phyloP scores from a whole-genome alignment of 2,888 invertebrate species.

The Melikaiella ostensackeni region DNA sequence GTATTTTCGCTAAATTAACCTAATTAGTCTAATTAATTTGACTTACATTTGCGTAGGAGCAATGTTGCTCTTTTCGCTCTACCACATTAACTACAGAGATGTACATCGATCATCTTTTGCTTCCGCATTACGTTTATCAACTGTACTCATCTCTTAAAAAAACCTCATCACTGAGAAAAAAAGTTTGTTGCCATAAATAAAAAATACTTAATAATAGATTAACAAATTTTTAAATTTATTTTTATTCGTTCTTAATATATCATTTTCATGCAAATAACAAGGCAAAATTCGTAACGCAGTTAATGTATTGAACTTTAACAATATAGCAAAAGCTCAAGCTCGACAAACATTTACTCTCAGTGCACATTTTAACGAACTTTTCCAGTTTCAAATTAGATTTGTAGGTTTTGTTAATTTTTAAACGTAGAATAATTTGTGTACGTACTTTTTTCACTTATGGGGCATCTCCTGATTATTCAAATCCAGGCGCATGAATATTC shows the following conservation, averaged over 20 bases:
- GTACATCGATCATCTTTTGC: slow-evolving; percentile 70
- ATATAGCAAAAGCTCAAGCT: neutral
- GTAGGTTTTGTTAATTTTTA: slow-evolving; percentile 13
- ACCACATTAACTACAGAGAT: slow-evolving; percentile 65
- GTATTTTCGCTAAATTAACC: slow-evolving; percentile 76
- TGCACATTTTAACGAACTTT: slow-evolving; percentile 12
- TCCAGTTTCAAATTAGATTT: slow-evolving; percentile 1
- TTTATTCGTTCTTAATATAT: neutral
- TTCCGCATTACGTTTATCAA: slow-evolving; percentile 49
- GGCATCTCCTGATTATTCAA: neutral
- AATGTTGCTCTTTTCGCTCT: slow-evolving; percentile 46
- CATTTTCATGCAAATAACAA: neutral
- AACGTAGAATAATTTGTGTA: slow-evolving; percentile 21
- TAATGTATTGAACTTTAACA: neutral
- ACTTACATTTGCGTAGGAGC: slow-evolving; percentile 16
- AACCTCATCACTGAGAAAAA: slow-evolving; percentile 44
- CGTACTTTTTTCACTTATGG: slow-evolving; percentile 6
- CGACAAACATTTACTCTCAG: slow-evolving; percentile 39
- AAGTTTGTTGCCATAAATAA: slow-evolving; percentile 30
- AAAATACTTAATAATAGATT: neutral
- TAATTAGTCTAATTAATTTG: slow-evolving; percentile 32
- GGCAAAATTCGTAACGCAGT: slow-evolving; percentile 10
- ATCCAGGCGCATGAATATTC: too few species aligned
- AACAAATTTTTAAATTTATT: slow-evolving; percentile 8
- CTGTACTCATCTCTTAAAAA: slow-evolving; percentile 40